Percentiles rank a stretch among this genome's conserved stretches.
Evolutionary conservation across 2,797 vertebrate species (phyloP).

Genomic region (Spondyliosoma cantharus): DNA sequence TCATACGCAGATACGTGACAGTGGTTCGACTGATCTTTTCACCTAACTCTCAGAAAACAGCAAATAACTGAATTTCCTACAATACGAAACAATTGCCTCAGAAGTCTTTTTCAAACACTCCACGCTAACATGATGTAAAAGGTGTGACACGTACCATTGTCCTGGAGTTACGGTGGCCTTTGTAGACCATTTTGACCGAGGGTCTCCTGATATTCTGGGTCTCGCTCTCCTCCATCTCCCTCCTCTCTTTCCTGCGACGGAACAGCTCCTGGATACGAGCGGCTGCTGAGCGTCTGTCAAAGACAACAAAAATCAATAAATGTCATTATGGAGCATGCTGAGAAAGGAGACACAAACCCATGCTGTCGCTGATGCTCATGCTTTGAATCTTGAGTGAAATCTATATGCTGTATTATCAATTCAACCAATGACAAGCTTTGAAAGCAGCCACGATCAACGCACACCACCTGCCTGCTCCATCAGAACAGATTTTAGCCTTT

Average conservation of each 20-base stretch:
- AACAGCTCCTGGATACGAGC: slow-evolving; percentile 99
- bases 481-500: slow-evolving; percentile 8
- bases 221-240: slow-evolving; percentile 97
- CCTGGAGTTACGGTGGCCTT: slow-evolving; percentile 98
- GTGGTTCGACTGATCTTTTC: not conserved
- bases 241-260: slow-evolving; percentile 94
- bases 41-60: too few species aligned
- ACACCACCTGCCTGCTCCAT: slow-evolving; percentile 22
- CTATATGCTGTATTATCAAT: not conserved
- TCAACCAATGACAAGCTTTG: slow-evolving; percentile 15
- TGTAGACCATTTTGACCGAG: slow-evolving; percentile 95
- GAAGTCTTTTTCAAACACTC: not conserved
- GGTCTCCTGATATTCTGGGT: slow-evolving; percentile 95
- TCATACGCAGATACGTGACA: too few species aligned
- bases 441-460: slow-evolving; percentile 40
- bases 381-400: slow-evolving; percentile 46
- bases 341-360: not conserved
- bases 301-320: not conserved
- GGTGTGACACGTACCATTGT: slow-evolving; percentile 89
- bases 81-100: not conserved
- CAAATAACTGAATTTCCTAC: not conserved
- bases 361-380: slow-evolving; percentile 32
- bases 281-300: slow-evolving; percentile 91
- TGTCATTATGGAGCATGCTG: not conserved
- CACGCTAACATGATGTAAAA: not conserved